These are phyloP conservation scores for Macaria notata DNA, from an alignment of 2,888 invertebrate species.

Conservation along the genomic window DNA sequence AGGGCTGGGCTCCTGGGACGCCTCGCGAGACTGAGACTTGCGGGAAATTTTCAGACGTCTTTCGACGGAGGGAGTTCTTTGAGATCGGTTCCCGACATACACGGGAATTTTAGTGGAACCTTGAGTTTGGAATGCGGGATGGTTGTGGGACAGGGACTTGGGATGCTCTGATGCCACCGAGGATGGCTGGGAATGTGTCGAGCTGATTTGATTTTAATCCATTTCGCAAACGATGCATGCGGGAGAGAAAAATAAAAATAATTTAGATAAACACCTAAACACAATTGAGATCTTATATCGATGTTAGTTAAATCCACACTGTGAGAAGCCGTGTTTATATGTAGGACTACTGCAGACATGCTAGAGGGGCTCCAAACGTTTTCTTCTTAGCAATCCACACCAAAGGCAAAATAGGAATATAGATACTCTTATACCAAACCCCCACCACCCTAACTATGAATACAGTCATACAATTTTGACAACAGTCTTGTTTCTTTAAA, in stretches of 20 bases:
- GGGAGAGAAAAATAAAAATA: slow-evolving; percentile 60
- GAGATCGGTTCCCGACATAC: slow-evolving; percentile 84
- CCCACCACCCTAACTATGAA: slow-evolving; percentile 28
- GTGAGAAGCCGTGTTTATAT: slow-evolving; percentile 42
- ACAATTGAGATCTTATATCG: slow-evolving; percentile 27
- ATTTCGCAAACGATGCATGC: slow-evolving; percentile 70
- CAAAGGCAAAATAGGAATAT: slow-evolving; percentile 17
- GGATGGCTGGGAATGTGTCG: slow-evolving; percentile 81
- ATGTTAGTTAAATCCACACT: slow-evolving; percentile 51
- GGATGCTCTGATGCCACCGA: slow-evolving; percentile 76
- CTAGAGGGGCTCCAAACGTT: slow-evolving; percentile 27
- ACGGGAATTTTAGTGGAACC: slow-evolving; percentile 89
- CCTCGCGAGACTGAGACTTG: slow-evolving; percentile 66
- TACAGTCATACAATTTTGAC: slow-evolving; percentile 22
- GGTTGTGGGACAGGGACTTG: slow-evolving; percentile 76
- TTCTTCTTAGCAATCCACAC: slow-evolving; percentile 21
- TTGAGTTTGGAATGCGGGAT: slow-evolving; percentile 82
- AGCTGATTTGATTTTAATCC: slow-evolving; percentile 64
- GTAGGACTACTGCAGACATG: slow-evolving; percentile 41
- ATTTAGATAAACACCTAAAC: slow-evolving; percentile 41
- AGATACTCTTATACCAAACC: slow-evolving; percentile 24
- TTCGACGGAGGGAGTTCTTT: slow-evolving; percentile 79
- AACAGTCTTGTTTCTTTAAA: slow-evolving; percentile 35
- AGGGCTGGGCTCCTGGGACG: slow-evolving; percentile 73
- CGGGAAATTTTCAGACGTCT: slow-evolving; percentile 56